Evolutionary conservation across 2,888 invertebrate genomes (phyloP).

Genomic region (Ypsolopha scabrella): DNA sequence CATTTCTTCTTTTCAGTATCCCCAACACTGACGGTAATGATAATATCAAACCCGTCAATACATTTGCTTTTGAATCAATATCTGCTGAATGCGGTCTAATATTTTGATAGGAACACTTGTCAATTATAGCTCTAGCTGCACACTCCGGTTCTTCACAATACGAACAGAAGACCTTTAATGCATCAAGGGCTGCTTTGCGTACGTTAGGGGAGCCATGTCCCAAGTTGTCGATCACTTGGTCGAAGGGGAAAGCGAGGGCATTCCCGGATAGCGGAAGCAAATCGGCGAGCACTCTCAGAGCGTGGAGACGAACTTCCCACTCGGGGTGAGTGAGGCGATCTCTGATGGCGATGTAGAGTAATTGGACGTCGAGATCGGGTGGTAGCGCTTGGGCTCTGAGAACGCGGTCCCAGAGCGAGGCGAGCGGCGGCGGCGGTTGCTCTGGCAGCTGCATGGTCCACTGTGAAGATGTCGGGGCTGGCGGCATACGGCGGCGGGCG

Average conservation of each 20-base stretch:
- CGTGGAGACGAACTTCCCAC: constrained; percentile 87
- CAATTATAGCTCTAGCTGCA: constrained; percentile 74
- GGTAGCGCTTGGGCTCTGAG: constrained; percentile 80
- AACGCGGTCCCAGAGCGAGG: constrained; percentile 86
- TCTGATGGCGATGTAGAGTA: constrained; percentile 78
- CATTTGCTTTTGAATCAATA: constrained; percentile 59
- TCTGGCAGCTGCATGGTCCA: constrained; percentile 57
- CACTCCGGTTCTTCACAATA: constrained; percentile 77
- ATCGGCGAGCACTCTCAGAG: constrained; percentile 82
- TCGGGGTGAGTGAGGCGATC: constrained; percentile 83
- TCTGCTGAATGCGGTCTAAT: constrained; percentile 65
- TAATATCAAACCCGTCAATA: constrained; percentile 75
- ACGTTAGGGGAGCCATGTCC: constrained; percentile 86
- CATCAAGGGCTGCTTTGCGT: constrained; percentile 82
- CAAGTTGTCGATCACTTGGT: constrained; percentile 81
- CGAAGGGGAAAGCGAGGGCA: constrained; percentile 77
- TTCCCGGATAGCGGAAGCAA: constrained; percentile 80
- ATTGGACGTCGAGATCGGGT: constrained; percentile 72
- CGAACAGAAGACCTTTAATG: constrained; percentile 78
- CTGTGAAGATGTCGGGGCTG: constrained; percentile 14
- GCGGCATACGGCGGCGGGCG: constrained; percentile 23
- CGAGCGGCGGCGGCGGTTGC: constrained; percentile 68
- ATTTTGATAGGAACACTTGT: constrained; percentile 74
- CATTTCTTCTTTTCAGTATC: constrained; percentile 61
- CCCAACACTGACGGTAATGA: constrained; percentile 74